Base-by-base conservation (phyloP, 1,140 invertebrate species). In the Lysiphlebus fabarum region DNA sequence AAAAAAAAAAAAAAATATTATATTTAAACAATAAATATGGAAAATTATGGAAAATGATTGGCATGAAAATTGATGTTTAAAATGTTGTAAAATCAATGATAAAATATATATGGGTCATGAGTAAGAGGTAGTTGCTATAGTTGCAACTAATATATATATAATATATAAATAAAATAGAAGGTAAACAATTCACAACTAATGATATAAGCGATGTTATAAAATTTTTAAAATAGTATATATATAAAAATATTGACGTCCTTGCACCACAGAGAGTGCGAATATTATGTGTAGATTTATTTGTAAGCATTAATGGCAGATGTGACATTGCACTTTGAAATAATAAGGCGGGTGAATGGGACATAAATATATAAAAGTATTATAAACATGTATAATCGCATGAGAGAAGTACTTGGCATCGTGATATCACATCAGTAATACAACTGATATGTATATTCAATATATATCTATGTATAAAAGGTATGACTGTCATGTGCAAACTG, bases 21-120 rank as follows among this genome's bases (percentile, higher is more conserved):
- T 26, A 26, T 26, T 26, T 26, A 26, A 26, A 26, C 17, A 26
- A 26, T 26, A 26, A 26, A 26, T 26, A 26, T 26, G 4, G 4
- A 26, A 26, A 26, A 26, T 26, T 26, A 26, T 26, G 17, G 17
- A 26, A 26, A 26, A 26, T 26, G 17, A 26, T 26, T 26, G 17
- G 17, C 17, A 4, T 26, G 17, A 26, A 26, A 26, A 26, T 26
- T 26, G 17, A 26, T 26, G 17, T 1, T n/a, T 26, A 26, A 26
- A 26, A 4, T 26, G 17, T 26, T 26, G 17, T 26, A 26, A 26
- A 26, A 26, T 26, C 17, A 26, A 26, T 26, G 37, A 49, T 49
- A 34, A 49, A 26, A 36, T 7, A 41, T 36, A 67, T 65, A 62
- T 63, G 59, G 63, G 63, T 64, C 59, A 60, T 54, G 42, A 62